phyloP scores from a whole-genome alignment of 2,888 invertebrate species.

The Pyrocoelia pectoralis region DNA sequence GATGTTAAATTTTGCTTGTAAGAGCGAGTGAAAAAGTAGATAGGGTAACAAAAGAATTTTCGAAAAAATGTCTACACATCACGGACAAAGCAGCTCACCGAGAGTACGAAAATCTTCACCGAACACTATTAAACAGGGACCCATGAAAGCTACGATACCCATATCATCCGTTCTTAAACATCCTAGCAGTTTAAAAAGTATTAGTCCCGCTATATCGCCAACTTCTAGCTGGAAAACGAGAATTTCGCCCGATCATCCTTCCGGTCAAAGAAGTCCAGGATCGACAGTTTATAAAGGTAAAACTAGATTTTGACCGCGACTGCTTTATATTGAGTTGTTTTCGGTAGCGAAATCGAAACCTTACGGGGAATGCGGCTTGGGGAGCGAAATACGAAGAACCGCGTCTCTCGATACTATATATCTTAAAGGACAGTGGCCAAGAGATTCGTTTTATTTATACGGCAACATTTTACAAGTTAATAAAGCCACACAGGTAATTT shows the following conservation, averaged over 20 bases:
- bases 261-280: constrained; percentile 78
- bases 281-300: constrained; percentile 78
- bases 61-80: constrained; percentile 61
- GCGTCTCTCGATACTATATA: constrained; percentile 83
- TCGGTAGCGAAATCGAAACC: constrained; percentile 63
- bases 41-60: constrained; percentile 14
- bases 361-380: constrained; percentile 58
- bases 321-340: too few relatives aligned
- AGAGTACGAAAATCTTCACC: constrained; percentile 74
- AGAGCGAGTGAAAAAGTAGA: constrained; percentile 10
- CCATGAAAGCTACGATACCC: constrained; percentile 80
- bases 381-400: constrained; percentile 74
- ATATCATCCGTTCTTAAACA: constrained; percentile 76
- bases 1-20: constrained; percentile 21
- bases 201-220: constrained; percentile 73
- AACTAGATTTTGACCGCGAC: too few relatives aligned
- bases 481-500: constrained; percentile 78
- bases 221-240: constrained; percentile 70
- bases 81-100: constrained; percentile 57
- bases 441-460: constrained; percentile 73
- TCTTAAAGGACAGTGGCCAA: constrained; percentile 80
- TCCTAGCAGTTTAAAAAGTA: constrained; percentile 64
- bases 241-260: constrained; percentile 73
- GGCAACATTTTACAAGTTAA: constrained; percentile 75
- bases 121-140: constrained; percentile 70